Percentiles rank a stretch among this genome's conserved stretches.
These are phyloP conservation scores for Alligator mississippiensis DNA, from an alignment of 2,113 vertebrate genomes.

Conservation along the genomic window DNA sequence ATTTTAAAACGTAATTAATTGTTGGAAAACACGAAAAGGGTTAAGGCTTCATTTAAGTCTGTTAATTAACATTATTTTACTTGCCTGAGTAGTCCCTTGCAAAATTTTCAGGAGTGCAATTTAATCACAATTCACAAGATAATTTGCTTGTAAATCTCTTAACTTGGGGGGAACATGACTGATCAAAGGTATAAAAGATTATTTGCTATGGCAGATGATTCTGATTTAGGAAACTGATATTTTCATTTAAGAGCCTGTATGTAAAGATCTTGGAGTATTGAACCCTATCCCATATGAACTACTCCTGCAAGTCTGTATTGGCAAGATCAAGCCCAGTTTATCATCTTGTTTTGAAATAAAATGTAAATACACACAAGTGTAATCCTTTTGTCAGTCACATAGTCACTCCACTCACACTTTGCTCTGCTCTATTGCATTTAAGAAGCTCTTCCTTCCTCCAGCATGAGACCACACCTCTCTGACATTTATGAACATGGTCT, in stretches of 20 bases:
- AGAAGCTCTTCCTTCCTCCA: accelerated
- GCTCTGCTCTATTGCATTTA: neutral
- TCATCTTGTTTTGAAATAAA: neutral
- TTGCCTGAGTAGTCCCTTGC: neutral
- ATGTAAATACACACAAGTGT: neutral
- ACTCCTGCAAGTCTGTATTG: neutral
- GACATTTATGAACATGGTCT: neutral
- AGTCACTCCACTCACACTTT: neutral
- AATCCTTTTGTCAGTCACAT: neutral
- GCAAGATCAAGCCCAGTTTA: neutral
- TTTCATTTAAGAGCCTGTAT: neutral
- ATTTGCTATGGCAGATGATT: accelerated
- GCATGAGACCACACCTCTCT: neutral
- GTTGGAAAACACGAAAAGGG: neutral
- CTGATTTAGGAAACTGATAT: neutral
- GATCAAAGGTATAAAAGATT: neutral
- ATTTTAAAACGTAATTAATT: neutral
- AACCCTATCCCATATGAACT: neutral
- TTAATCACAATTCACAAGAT: neutral
- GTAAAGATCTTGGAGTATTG: neutral
- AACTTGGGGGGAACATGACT: neutral
- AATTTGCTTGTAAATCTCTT: neutral
- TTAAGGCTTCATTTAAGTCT: neutral
- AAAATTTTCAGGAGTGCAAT: neutral
- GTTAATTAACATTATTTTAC: neutral